These are phyloP conservation scores for Tipula confusa DNA, from an alignment of 2,888 invertebrate species.

Conservation along the genomic window DNA sequence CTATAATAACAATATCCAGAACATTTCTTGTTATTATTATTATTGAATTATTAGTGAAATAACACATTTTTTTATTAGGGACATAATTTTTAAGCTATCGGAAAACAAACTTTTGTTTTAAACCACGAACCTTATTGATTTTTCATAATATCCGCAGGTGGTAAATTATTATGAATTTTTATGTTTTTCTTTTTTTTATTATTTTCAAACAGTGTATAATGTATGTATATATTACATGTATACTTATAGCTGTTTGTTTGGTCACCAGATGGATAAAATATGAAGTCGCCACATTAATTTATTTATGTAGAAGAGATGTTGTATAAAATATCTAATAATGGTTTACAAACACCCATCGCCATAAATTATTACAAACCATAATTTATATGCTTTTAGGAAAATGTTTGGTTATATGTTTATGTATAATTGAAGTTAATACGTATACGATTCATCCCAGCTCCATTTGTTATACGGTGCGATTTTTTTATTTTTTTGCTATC, in stretches of 20 bases:
- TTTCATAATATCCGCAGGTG: neutral
- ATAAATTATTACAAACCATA: neutral
- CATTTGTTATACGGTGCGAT: neutral
- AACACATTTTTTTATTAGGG: neutral
- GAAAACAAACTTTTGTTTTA: neutral
- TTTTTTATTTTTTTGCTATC: too few species aligned
- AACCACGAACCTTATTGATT: neutral
- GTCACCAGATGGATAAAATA: conserved; percentile 3
- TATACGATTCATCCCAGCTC: neutral
- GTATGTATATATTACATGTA: too few species aligned
- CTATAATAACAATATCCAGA: neutral
- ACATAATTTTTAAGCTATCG: neutral
- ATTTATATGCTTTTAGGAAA: conserved; percentile 6
- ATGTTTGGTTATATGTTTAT: neutral
- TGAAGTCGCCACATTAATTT: neutral
- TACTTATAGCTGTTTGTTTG: neutral
- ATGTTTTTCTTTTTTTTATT: too few species aligned
- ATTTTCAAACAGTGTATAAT: neutral
- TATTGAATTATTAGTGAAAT: neutral
- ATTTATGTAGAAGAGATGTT: neutral
- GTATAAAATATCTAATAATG: neutral
- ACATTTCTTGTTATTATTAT: neutral
- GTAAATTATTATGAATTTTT: neutral
- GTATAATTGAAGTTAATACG: neutral
- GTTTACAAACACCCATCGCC: neutral